A percentile compares a stretch with the other conserved stretches of the same genome.
phyloP scores from a whole-genome alignment of 35 echinoderm and acorn worm species.

The Apostichopus californicus region DNA sequence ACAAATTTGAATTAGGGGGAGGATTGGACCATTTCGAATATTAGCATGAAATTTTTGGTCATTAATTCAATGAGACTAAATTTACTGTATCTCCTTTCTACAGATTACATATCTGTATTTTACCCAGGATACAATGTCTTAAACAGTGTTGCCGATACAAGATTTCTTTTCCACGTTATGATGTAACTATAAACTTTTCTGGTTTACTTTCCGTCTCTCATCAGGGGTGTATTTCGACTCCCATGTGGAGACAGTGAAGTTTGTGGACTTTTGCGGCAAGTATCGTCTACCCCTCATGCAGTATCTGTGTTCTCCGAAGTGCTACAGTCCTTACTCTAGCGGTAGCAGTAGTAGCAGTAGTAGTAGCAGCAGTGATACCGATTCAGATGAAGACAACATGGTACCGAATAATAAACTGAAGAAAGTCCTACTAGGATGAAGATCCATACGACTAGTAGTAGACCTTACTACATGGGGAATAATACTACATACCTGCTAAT shows the following conservation, averaged over 20 bases:
- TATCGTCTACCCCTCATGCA: conserved; percentile 94
- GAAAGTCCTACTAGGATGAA: conserved; percentile 90
- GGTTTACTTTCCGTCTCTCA: neutral
- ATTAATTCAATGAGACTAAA: too few relatives aligned
- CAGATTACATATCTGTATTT: too few relatives aligned
- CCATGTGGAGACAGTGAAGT: conserved; percentile 91
- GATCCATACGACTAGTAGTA: neutral
- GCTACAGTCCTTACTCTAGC: conserved; percentile 43
- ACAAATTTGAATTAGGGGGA: too few relatives aligned
- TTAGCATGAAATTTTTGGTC: too few relatives aligned
- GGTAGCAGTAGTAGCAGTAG: conserved; percentile 1
- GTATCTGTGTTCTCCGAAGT: conserved; percentile 90
- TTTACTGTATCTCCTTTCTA: too few relatives aligned
- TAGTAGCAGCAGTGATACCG: conserved; percentile 56
- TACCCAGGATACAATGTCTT: too few relatives aligned
- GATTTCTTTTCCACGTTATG: too few relatives aligned
- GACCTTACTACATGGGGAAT: too few relatives aligned
- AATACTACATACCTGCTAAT: too few relatives aligned
- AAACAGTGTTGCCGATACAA: too few relatives aligned
- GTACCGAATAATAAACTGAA: conserved; percentile 73
- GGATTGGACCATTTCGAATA: too few relatives aligned
- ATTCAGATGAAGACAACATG: conserved; percentile 76
- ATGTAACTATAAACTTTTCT: neutral
- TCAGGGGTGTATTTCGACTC: conserved; percentile 94
- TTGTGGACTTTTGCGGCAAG: conserved; percentile 98